Base-by-base conservation (phyloP, 2,888 invertebrate genomes). In the Xylota sylvarum region DNA sequence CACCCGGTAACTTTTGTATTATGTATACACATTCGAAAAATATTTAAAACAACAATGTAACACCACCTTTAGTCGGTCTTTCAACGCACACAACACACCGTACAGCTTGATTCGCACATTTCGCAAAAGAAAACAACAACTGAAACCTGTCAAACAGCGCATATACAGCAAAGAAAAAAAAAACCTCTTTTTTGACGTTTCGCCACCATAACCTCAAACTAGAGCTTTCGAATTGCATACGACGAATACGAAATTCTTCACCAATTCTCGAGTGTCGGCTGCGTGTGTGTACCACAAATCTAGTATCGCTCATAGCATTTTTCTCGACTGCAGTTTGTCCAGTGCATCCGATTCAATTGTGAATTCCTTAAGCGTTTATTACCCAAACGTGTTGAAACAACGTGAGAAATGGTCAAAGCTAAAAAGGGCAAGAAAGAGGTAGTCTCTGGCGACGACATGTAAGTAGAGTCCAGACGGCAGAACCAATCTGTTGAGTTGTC, bases 391-490 rank as follows among this genome's bases (percentile, higher is more conserved):
- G 92, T 90, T 92, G 91, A 90, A 91, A 89, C 91, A 90, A 89
- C 91, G 90, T 87, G 90, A 91, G 91, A 92, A 91, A 96, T 96
- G 96, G 96, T 96, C 91, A 96, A 96, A 94, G 94, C 95, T 92
- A 96, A 96, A 94, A 96, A 96, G 93, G 95, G 95, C 92, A 96
- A 96, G 93, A 96, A 96, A 94, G 95, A 94, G 93, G 94, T 94
- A 91, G 94, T 94, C 91, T 95, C 95, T 89, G 95, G 95, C 88
- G 96, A 96, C 89, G 96, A 96, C 90, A 95, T 95, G 96, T 96
- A 93, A 94, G 94, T 92, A 89, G 88, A 90, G 90, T 92, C n/a
- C 56, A 10, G 35, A 14, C 37, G 73, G 55, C 58, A 52, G 43
- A 58, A 69, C 27, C 78, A 85, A 85, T 88, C 83, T 89, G 89